Base-by-base conservation (phyloP, 2,888 invertebrate genomes). In the Strigamia maritima region DNA sequence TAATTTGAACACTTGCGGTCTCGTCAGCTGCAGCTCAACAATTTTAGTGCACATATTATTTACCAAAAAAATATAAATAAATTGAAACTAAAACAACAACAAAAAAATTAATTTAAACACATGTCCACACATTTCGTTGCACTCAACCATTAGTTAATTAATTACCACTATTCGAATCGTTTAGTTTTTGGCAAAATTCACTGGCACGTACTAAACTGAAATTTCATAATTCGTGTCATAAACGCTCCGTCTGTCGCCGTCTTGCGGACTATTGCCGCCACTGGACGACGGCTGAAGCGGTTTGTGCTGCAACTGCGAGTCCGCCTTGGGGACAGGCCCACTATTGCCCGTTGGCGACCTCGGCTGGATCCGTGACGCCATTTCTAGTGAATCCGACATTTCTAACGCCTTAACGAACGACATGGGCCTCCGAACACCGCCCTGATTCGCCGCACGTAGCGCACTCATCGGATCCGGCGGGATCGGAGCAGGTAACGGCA, bases 181-280 rank as follows among this genome's bases (percentile, higher is more conserved):
- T 16, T 28, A 70, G 7, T 70, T 28, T 70, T 70, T 70, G 70
- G 70, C 70, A 70, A 70, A 70, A 70, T 0, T 70, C 70, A 70
- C 70, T 70, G 28, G 70, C 77, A 77, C 44, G 24, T 16, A 28
- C 38, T 35, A 95, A 90, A 95, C 95, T 83, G 94, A 94, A 89
- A 95, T 95, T 88, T 95, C 95, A 87, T 95, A 95, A 89, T 94
- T 95, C 92, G 94, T 94, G 87, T 95, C 95, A 87, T 95, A 95
- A 82, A 94, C 93, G 87, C 94, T 94, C 38, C 76, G 75, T 19
- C 81, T 54, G 38, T 81, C 81, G 12, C 76, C 75, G n/a, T 80
- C 80, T 16, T 70, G 54, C 10, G 65, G 75, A 28, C 49, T 79
- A 10, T 44, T 35, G 4, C 75, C 60, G 2, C 35, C 22, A 65